A percentile compares a stretch with the other conserved stretches of the same genome.
Conservation (phyloP, 1,140 invertebrate species). For the Ctenoplectra terminalis region DNA sequence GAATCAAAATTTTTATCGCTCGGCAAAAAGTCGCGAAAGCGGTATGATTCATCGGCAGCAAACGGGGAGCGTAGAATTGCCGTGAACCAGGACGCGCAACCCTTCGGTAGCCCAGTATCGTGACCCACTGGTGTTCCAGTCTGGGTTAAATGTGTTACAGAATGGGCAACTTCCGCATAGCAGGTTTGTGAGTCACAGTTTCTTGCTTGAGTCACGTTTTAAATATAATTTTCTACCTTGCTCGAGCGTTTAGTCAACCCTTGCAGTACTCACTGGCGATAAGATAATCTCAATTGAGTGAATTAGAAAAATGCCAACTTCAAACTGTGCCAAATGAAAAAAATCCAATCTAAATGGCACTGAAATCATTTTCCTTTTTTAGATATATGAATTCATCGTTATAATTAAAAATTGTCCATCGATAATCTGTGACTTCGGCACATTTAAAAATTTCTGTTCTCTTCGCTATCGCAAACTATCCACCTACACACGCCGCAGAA, state of each 20-base stretch:
- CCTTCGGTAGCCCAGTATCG: constrained; percentile 5
- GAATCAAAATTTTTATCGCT: neutral
- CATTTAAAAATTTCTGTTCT: neutral
- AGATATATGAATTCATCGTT: no score
- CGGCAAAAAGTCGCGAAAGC: neutral
- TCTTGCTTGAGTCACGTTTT: constrained; percentile 16
- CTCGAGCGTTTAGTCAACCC: neutral
- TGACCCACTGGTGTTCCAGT: constrained; percentile 12
- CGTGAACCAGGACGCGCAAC: constrained; percentile 18
- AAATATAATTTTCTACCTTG: neutral
- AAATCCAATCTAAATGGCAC: no score
- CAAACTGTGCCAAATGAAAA: no score
- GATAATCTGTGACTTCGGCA: no score
- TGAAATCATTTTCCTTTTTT: no score
- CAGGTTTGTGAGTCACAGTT: neutral
- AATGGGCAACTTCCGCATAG: constrained; percentile 25
- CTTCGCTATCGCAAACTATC: neutral
- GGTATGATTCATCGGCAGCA: neutral
- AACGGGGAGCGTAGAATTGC: neutral
- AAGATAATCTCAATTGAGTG: neutral
- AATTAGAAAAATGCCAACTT: no score
- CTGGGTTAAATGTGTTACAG: constrained; percentile 26
- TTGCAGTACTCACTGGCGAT: no score
- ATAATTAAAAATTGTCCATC: no score
- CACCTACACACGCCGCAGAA: neutral